Evolutionary conservation across 2,797 vertebrate genomes (phyloP).

Genomic region (Apogon hyalosoma): DNA sequence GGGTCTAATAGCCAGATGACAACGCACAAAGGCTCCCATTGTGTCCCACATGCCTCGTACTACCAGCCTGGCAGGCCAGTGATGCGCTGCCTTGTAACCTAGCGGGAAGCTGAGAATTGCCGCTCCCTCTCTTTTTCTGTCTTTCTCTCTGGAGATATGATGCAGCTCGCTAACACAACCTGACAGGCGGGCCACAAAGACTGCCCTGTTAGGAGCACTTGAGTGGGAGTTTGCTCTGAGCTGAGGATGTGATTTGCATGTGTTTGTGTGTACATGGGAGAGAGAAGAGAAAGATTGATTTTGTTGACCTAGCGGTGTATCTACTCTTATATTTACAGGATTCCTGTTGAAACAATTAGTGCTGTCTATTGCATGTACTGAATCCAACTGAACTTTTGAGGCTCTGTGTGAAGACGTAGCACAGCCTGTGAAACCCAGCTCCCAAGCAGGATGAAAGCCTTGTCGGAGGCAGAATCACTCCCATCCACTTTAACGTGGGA

Average conservation of each 20-base stretch:
- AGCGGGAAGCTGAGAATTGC: constrained; percentile 68
- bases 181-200: constrained; percentile 78
- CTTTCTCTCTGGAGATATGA: constrained; percentile 68
- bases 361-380: constrained; percentile 32
- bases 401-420: constrained; percentile 46
- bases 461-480: constrained; percentile 3
- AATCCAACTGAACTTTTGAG: constrained; percentile 42
- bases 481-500: constrained; percentile 41
- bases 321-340: constrained; percentile 28
- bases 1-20: constrained; percentile 82
- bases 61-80: constrained; percentile 74
- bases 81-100: constrained; percentile 78
- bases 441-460: constrained; percentile 15
- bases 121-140: constrained; percentile 33
- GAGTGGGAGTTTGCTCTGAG: constrained; percentile 65
- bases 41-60: constrained; percentile 81
- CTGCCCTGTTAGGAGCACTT: constrained; percentile 57
- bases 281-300: constrained; percentile 41
- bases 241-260: constrained; percentile 62
- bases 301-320: constrained; percentile 40
- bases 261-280: constrained; percentile 13
- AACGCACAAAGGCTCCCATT: constrained; percentile 85
- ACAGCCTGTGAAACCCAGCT: constrained; percentile 17
- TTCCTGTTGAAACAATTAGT: constrained; percentile 56
- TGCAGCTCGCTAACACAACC: constrained; percentile 71